phyloP scores from a whole-genome alignment of 2,113 vertebrate genomes.

The Diphyllodes magnificus region DNA sequence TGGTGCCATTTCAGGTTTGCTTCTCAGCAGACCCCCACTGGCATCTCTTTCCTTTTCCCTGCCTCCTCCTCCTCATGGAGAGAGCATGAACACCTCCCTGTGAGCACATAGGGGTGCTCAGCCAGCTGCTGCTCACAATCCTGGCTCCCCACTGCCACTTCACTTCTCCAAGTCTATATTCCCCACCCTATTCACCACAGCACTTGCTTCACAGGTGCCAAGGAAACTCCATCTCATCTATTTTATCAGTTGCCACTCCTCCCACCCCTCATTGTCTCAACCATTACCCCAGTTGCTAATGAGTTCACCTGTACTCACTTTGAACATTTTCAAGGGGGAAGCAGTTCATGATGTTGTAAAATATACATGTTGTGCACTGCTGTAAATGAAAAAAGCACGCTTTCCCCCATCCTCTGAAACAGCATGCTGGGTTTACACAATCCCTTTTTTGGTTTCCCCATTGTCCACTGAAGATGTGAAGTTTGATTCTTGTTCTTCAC shows the following conservation, averaged over 20 bases:
- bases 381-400: not conserved
- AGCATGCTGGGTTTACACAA: not conserved
- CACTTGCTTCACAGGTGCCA: not conserved
- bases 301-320: not conserved
- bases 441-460: not conserved
- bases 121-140: not conserved
- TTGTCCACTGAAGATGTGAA: constrained; percentile 1
- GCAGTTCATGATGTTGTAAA: not conserved
- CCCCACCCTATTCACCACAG: not conserved
- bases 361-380: not conserved
- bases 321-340: not conserved
- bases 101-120: not conserved
- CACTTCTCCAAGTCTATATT: not conserved
- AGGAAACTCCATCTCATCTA: not conserved
- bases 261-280: not conserved
- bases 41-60: not conserved
- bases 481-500: constrained; percentile 2
- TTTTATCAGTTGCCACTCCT: not conserved
- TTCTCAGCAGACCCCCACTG: not conserved
- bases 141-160: not conserved
- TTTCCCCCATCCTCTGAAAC: not conserved
- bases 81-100: rapidly evolving
- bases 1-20: not conserved
- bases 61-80: not conserved
- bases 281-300: not conserved